Base-by-base conservation (phyloP, 2,888 invertebrate genomes). In the Saturnia japonica region DNA sequence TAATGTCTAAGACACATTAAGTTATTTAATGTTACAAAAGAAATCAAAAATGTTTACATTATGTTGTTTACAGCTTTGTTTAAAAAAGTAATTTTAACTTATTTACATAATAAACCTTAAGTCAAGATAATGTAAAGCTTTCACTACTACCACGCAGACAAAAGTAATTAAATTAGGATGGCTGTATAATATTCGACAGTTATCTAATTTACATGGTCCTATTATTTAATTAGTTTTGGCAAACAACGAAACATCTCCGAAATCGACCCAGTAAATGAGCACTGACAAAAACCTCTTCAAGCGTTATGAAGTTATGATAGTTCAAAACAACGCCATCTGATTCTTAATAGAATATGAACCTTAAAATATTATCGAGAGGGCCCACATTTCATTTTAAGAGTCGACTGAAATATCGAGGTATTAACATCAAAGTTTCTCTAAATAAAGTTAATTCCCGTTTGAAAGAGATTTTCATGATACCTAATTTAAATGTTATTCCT, bases 221-320 rank as follows among this genome's bases (percentile, higher is more conserved):
- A 82, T 80, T 79, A 82, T 80, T 82, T 81, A 83, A 85, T 84
- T 83, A 82, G 77, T 82, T 81, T 78, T 73, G 74, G 77, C 77
- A 79, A 80, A 81, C 78, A 82, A 78, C 70, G 73, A 76, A 77
- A 79, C 78, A 77, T 78, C 76, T 76, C 75, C 72, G 74, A 78
- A 82, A 80, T 79, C 73, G 77, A 74, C 72, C 74, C 74, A 71
- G 77, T 75, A 28, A 60, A 25, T 60, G 28, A 60, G 14, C 57
- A 28, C 57, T 60, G 28, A 60, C 14, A 60, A 28, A n/a, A 12
- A 12, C 28, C 57, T 25, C 57, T 28, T 60, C 57, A 60, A 14
- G 25, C 14, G 12, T 12, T 28, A 54, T 54, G 54, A 60, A 6
- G 12, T 12, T 28, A 54, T 54, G 54, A 60, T 60, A 60, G 57